A percentile compares a stretch with the other conserved stretches of the same genome.
Conservation (phyloP, 2,888 invertebrate species). For the Hedya salicella region DNA sequence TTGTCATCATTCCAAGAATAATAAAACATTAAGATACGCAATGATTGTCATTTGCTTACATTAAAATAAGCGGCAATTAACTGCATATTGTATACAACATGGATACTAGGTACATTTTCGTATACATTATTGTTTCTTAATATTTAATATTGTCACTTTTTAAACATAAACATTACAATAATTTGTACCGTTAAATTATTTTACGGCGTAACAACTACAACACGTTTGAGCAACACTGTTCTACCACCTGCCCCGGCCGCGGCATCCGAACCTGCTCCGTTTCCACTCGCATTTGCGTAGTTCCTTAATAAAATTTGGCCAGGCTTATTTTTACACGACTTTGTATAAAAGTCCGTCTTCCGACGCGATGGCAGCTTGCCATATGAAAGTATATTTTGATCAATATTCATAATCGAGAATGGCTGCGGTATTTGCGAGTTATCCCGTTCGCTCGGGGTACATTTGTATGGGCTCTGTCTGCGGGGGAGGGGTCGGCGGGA, state of each 20-base stretch:
- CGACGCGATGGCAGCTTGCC: constrained; percentile 78
- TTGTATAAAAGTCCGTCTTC: constrained; percentile 66
- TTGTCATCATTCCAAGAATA: not conserved
- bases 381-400: constrained; percentile 59
- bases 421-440: constrained; percentile 53
- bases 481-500: constrained; percentile 78
- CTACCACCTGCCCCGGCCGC: constrained; percentile 20
- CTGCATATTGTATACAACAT: not conserved
- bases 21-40: not conserved
- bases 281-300: constrained; percentile 63
- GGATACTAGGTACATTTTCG: not conserved
- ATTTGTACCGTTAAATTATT: not conserved
- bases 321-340: constrained; percentile 74
- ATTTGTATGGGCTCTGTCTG: constrained; percentile 68
- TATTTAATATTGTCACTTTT: not conserved
- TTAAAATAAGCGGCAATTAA: not conserved
- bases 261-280: constrained; percentile 54
- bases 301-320: constrained; percentile 59
- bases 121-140: constrained; percentile 4
- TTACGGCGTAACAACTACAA: not conserved
- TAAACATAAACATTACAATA: constrained; percentile 3
- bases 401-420: constrained; percentile 56
- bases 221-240: constrained; percentile 22
- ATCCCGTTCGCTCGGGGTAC: constrained; percentile 76
- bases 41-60: constrained; percentile 2